phyloP scores from a whole-genome alignment of 2,888 invertebrate species.

The Caradrina clavipalpis region DNA sequence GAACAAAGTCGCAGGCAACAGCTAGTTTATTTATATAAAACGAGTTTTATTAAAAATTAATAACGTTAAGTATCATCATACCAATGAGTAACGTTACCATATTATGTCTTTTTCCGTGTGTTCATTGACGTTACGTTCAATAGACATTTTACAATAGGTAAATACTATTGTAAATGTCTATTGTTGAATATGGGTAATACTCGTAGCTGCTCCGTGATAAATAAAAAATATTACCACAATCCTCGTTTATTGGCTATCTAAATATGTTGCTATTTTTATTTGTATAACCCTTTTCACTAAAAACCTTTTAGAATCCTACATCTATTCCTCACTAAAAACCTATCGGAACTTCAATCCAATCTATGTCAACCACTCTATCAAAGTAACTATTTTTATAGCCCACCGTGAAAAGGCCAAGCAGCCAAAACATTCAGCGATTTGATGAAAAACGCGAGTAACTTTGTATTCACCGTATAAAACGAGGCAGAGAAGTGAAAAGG shows the following conservation, averaged over 20 bases:
- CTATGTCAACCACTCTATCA: constrained; percentile 14
- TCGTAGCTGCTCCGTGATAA: not conserved
- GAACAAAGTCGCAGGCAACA: too few relatives aligned
- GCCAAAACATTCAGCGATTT: constrained; percentile 17
- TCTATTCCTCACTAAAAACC: not conserved
- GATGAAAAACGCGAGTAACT: constrained; percentile 32
- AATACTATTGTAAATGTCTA: too few relatives aligned
- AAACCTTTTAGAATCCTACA: not conserved
- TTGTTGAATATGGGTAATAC: too few relatives aligned
- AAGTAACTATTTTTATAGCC: constrained; percentile 1
- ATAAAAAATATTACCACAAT: not conserved
- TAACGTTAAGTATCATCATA: too few relatives aligned
- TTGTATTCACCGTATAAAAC: constrained; percentile 43
- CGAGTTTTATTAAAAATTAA: too few relatives aligned
- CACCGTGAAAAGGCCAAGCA: constrained; percentile 22
- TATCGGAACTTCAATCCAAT: not conserved
- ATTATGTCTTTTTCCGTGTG: too few relatives aligned
- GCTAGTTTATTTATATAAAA: too few relatives aligned
- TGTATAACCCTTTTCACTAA: not conserved
- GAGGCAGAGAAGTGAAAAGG: constrained; percentile 27
- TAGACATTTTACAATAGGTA: too few relatives aligned
- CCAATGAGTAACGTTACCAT: too few relatives aligned
- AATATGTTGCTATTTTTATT: not conserved
- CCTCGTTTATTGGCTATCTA: not conserved
- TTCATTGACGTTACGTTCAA: too few relatives aligned